These are phyloP conservation scores for Gymnorhina tibicen DNA, from an alignment of 2,113 vertebrate species.

Conservation along the genomic window DNA sequence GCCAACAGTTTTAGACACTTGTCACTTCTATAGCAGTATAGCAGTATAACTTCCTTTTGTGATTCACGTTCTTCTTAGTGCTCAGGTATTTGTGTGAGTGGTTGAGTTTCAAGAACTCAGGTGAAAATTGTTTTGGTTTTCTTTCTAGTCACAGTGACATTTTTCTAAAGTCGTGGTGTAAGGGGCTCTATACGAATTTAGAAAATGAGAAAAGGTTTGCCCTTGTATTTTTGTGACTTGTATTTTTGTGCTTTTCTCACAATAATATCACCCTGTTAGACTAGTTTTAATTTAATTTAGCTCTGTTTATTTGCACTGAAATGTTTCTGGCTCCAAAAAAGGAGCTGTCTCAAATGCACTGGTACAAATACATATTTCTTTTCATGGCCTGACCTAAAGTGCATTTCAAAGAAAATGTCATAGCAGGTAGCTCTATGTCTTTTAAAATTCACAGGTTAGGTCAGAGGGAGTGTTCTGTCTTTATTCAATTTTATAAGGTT, in stretches of 20 bases:
- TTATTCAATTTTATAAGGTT: not conserved
- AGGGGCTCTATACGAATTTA: not conserved
- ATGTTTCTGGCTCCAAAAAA: not conserved
- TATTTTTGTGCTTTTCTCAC: not conserved
- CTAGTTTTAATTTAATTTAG: not conserved
- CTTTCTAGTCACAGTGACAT: not conserved
- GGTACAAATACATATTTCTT: not conserved
- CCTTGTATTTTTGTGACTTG: not conserved
- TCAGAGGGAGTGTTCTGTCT: not conserved
- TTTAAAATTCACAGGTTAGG: not conserved
- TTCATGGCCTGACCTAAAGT: not conserved
- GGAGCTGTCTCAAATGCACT: not conserved
- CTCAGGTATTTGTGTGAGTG: not conserved
- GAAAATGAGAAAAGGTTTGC: not conserved
- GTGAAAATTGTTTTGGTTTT: not conserved
- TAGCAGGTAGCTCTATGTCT: not conserved
- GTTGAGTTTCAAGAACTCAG: not conserved
- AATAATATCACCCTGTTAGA: not conserved
- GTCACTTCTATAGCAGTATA: conserved; percentile 14
- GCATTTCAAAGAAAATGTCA: not conserved
- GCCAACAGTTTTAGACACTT: not conserved
- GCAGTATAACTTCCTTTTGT: not conserved
- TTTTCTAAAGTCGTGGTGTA: not conserved
- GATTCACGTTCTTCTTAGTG: conserved; percentile 38
- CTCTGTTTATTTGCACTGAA: not conserved